A percentile compares a stretch with the other conserved stretches of the same genome.
Evolutionary conservation across 2,888 invertebrate species (phyloP).

Genomic region (Eristalis arbustorum): DNA sequence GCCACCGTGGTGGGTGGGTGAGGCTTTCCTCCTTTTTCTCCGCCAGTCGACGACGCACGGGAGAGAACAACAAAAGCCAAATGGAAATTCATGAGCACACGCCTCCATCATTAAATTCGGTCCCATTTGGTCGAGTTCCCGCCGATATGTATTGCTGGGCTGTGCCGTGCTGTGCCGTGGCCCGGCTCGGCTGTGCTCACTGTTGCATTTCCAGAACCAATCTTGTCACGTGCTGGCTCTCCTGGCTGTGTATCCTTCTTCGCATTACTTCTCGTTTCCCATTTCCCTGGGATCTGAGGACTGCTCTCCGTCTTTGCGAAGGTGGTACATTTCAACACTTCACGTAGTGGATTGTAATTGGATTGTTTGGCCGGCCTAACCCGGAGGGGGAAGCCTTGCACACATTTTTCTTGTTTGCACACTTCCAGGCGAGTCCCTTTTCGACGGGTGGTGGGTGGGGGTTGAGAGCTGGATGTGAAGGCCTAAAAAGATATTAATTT

Average conservation of each 20-base stretch:
- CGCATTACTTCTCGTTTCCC: conserved; percentile 8
- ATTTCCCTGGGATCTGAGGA: background rate
- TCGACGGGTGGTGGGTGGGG: background rate
- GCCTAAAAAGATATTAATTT: background rate
- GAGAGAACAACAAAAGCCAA: background rate
- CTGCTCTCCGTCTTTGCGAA: background rate
- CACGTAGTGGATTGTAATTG: conserved; percentile 17
- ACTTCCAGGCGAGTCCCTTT: background rate
- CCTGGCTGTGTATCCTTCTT: conserved; percentile 39
- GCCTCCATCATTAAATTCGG: conserved; percentile 61
- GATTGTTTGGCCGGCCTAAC: conserved; percentile 6
- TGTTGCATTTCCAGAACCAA: conserved; percentile 64
- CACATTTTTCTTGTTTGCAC: background rate
- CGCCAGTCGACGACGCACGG: background rate
- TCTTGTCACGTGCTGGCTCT: conserved; percentile 59
- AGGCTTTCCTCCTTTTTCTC: conserved; percentile 13
- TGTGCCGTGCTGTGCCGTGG: background rate
- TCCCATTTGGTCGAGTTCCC: conserved; percentile 56
- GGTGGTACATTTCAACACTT: conserved; percentile 55
- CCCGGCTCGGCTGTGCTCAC: conserved; percentile 41
- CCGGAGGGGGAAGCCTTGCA: background rate
- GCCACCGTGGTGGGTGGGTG: background rate
- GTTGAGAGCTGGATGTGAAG: background rate
- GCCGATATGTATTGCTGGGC: background rate
- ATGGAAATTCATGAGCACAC: conserved; percentile 57